Evolutionary conservation across 2,888 invertebrate species (phyloP), one percentile per base, ranked within the genome.

Genomic region (Diarsia mendica): DNA sequence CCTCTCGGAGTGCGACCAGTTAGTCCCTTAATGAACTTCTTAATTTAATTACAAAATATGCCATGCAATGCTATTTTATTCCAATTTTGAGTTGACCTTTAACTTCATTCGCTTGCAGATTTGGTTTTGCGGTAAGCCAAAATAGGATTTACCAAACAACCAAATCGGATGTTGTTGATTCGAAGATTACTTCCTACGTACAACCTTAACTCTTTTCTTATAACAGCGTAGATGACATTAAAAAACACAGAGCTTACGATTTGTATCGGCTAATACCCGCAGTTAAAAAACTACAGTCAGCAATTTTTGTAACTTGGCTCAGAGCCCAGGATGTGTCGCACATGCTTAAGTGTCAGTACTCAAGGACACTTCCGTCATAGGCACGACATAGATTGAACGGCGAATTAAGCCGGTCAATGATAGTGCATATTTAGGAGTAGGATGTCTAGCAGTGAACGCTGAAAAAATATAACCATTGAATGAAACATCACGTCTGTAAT

Each of bases 341-440:
- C 75, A 77, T 80, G 81, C 49, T 55, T 77, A 75, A 77, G 77
- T 80, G 55, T 23, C 64, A 10, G 13, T 23, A 58, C 75, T 80
- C 15, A 51, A 46, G 33, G 55, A 55, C 10, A 13, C 53, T 80
- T n/a, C 11, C 1, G 3, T 2, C 15, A 44, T 44, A 39, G 23
- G 0, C 13, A 20, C n/a, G 60, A n/a, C 28, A 11, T 1, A 51
- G 46, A 61, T 51, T 20, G 2, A n/a, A 28, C 13, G 5, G 13
- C 18, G n/a, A 20, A 46, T 5, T 15, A 15, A 51, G 18, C 2
- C 39, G 15, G 4, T 28, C 46, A 6, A n/a, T 73, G 8, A 60
- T 28, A 46, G 23, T 55, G 10, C 46, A 10, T 48, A 28, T 15
- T 58, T 15, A 28, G 3, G 58, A 55, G 55, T 55, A 55, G 55